phyloP scores from a whole-genome alignment of 2,888 invertebrate species.

The Platynereis dumerilii region DNA sequence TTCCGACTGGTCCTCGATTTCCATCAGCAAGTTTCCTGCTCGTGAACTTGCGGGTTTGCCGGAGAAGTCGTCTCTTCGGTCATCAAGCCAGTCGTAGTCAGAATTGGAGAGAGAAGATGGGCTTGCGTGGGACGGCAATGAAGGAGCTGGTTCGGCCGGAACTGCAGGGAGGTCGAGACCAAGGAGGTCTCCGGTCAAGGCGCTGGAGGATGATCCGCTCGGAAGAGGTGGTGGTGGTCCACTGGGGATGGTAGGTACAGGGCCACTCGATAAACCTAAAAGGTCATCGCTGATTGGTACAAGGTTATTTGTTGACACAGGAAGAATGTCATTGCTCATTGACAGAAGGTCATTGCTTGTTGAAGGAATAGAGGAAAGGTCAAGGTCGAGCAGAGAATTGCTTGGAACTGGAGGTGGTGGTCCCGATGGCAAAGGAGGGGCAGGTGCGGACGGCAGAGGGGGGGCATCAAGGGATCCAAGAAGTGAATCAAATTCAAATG shows the following conservation, averaged over 20 bases:
- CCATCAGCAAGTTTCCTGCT: neutral
- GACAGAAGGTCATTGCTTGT: neutral
- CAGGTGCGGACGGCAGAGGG: neutral
- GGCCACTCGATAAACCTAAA: too few species aligned
- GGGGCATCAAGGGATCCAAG: neutral
- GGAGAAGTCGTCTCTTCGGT: too few species aligned
- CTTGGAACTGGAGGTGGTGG: slow-evolving; percentile 8
- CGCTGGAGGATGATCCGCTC: neutral
- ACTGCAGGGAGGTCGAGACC: neutral
- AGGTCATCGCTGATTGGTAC: too few species aligned
- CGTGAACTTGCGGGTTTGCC: neutral
- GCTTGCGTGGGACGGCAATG: neutral
- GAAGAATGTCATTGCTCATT: neutral
- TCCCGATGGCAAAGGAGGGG: neutral
- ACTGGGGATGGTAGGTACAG: neutral
- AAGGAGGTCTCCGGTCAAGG: neutral
- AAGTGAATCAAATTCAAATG: neutral
- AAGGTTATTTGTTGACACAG: too few species aligned
- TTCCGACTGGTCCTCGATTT: slow-evolving; percentile 17
- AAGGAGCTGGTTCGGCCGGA: neutral
- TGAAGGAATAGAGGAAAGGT: too few species aligned
- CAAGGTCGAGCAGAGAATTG: neutral
- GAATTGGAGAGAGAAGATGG: neutral
- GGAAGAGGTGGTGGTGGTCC: slow-evolving; percentile 9
- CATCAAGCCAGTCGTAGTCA: neutral